Conservation (phyloP, 2,888 invertebrate species). For the Alitta virens region DNA sequence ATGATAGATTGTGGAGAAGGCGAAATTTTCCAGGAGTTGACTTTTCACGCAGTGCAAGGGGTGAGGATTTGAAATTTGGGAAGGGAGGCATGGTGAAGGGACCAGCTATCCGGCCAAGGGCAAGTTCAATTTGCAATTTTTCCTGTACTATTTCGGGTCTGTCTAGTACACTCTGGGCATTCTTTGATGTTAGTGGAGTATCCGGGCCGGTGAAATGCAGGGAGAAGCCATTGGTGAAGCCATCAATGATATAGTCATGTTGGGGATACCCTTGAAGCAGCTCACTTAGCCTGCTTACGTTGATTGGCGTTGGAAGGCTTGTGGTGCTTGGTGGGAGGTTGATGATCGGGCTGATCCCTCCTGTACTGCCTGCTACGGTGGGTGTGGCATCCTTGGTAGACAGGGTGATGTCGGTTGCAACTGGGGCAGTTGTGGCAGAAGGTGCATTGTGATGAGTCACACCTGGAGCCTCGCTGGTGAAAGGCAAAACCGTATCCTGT, state of each 20-base stretch:
- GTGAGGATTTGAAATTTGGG: too few relatives aligned
- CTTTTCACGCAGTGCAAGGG: too few relatives aligned
- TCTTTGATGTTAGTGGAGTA: neutral
- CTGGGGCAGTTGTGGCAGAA: neutral
- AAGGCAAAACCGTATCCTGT: neutral
- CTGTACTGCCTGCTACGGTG: too few relatives aligned
- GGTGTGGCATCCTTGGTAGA: too few relatives aligned
- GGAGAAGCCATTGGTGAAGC: neutral
- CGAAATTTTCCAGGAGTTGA: too few relatives aligned
- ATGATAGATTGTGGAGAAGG: neutral
- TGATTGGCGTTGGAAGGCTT: neutral
- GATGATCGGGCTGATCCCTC: neutral
- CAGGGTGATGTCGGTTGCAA: neutral
- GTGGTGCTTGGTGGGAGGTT: neutral
- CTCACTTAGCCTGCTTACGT: neutral
- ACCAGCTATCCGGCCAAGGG: neutral
- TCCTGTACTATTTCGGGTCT: too few relatives aligned
- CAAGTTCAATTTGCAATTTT: neutral
- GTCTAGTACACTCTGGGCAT: neutral
- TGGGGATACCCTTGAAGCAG: too few relatives aligned
- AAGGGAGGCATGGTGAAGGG: too few relatives aligned
- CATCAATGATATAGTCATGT: too few relatives aligned
- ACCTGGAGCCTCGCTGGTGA: neutral
- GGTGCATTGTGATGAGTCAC: neutral
- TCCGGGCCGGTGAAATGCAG: neutral